These are phyloP conservation scores for Celastrina argiolus DNA, from an alignment of 2,888 invertebrate genomes.

Conservation along the genomic window DNA sequence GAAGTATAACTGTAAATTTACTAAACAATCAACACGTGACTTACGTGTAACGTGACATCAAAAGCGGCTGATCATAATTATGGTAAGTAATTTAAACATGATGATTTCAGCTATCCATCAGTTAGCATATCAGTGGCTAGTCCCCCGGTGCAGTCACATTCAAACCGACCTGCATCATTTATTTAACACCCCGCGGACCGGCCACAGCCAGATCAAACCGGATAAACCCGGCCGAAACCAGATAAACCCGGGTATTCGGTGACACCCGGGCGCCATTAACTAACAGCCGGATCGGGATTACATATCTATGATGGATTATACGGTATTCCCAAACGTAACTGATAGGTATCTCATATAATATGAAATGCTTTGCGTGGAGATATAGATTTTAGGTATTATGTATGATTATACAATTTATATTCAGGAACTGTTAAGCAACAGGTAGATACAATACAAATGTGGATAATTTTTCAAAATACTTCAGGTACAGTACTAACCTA, in stretches of 20 bases:
- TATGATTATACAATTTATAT: not conserved
- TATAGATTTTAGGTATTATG: not conserved
- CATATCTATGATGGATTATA: constrained; percentile 11
- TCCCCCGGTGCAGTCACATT: not conserved
- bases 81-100: no score
- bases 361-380: not conserved
- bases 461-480: no score
- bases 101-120: not conserved
- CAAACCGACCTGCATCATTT: not conserved
- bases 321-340: constrained; percentile 1
- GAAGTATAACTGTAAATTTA: no score
- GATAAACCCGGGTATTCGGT: not conserved
- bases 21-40: no score
- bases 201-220: not conserved
- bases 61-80: no score
- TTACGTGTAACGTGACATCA: no score
- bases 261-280: constrained; percentile 15
- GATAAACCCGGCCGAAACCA: not conserved
- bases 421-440: no score
- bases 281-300: not conserved
- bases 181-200: not conserved
- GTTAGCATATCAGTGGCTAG: not conserved
- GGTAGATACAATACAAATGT: no score
- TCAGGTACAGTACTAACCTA: no score
- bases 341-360: not conserved